A percentile compares a stretch with the other conserved stretches of the same genome.
Conservation (phyloP, 2,888 invertebrate genomes). For the Melanotus villosus region DNA sequence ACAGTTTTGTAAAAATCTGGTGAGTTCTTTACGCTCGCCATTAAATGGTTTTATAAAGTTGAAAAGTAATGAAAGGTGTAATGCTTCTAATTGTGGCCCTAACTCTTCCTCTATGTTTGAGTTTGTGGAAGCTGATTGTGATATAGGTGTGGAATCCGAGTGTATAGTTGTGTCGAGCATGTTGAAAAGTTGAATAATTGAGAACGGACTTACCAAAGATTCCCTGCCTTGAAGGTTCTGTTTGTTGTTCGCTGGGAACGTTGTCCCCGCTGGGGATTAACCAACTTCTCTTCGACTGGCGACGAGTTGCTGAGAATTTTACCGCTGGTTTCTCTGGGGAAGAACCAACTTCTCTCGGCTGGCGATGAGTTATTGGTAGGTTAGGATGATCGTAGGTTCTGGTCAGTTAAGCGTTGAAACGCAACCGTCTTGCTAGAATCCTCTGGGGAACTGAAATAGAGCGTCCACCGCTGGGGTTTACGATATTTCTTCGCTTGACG, state of each 20-base stretch:
- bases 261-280: background rate
- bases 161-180: too few species aligned
- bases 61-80: background rate
- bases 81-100: too few species aligned
- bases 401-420: background rate
- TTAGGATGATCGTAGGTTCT: background rate
- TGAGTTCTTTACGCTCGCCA: background rate
- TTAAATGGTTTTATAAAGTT: conserved; percentile 14
- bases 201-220: background rate
- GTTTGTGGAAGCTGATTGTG: too few species aligned
- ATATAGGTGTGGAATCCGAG: too few species aligned
- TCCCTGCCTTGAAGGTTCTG: too few species aligned
- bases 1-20: background rate
- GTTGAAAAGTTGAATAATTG: too few species aligned
- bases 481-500: background rate
- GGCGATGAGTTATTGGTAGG: too few species aligned
- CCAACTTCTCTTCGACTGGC: too few species aligned
- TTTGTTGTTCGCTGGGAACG: background rate
- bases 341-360: too few species aligned
- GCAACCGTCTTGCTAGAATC: background rate
- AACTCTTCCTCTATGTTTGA: too few species aligned
- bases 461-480: background rate
- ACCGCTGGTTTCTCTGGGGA: too few species aligned
- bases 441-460: background rate
- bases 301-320: too few species aligned